Evolutionary conservation across 1,140 invertebrate genomes (phyloP).

Genomic region (Caerostris extrusa): DNA sequence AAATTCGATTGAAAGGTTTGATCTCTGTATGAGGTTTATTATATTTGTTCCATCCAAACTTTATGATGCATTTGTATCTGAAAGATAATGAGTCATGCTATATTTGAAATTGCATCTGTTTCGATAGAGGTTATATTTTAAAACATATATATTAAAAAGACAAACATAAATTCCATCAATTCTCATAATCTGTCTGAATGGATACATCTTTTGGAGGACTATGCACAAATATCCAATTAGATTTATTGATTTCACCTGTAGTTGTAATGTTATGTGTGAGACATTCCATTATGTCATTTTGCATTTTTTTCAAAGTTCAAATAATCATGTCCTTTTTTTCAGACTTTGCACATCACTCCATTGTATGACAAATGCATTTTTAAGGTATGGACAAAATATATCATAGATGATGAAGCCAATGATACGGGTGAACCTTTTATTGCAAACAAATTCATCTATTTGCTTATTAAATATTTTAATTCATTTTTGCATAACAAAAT

Average conservation of each 20-base stretch:
- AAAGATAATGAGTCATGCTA: neutral
- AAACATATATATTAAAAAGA: conserved; percentile 1
- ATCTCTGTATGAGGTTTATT: neutral
- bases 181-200: neutral
- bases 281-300: conserved; percentile 2
- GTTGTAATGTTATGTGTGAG: neutral
- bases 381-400: neutral
- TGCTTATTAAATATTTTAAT: neutral
- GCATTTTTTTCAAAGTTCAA: conserved; percentile 43
- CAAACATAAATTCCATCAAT: conserved; percentile 8
- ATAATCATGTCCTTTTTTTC: neutral
- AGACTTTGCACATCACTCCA: neutral
- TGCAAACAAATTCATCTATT: neutral
- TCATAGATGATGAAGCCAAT: neutral
- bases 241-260: conserved; percentile 59
- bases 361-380: neutral
- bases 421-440: neutral
- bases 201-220: conserved; percentile 1
- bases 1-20: neutral
- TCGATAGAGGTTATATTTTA: neutral
- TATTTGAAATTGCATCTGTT: neutral
- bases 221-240: conserved; percentile 22
- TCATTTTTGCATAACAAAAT: neutral
- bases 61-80: neutral
- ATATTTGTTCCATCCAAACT: conserved; percentile 16